Evolutionary conservation across 2,113 vertebrate species (phyloP), one percentile per base, ranked within the genome.

Genomic region (Ochotona curzoniae): DNA sequence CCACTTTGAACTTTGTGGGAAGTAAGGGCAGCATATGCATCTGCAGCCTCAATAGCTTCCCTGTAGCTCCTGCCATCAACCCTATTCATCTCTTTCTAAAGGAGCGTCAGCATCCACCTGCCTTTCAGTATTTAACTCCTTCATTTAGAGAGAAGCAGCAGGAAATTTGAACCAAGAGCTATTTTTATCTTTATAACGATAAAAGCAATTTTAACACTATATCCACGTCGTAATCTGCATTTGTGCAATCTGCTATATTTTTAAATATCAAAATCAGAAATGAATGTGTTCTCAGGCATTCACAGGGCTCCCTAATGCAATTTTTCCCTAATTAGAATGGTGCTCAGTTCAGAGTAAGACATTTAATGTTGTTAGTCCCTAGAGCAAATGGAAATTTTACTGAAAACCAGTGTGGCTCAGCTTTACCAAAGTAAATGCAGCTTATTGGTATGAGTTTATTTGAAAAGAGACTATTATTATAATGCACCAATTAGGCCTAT

Each of bases 11-110:
- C 98, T 98, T 97, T 94, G 95, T 97, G 98, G 95, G 97, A 97
- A 98, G 98, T 96, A 97, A 97, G 97, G 98, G 97, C 98, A 97
- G 97, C 20, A 93, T 97, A 96, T 98, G 97, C 98, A 98, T 98
- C 98, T 98, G 98, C 98, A 97, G 97, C 96, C 96, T 98, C 98
- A 98, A 98, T 98, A 98, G 98, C 97, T 98, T 98, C 98, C 98
- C 98, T 95, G 98, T 98, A 98, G 98, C 96, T 98, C 97, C 96
- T 96, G 97, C 97, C 97, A 97, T 98, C 98, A 98, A 97, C 96
- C 94, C 98, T 98, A 98, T 98, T 98, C 98, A 98, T 98, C 97
- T 97, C 87, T 97, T 98, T 98, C 97, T 98, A 98, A 98, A 98
- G 97, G 96, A 98, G 97, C 96, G 89, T 97, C 96, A 95, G 97